Percentiles rank a stretch among this genome's conserved stretches.
Conservation (phyloP, 2,113 vertebrate species). For the Paedocypris sp. region DNA sequence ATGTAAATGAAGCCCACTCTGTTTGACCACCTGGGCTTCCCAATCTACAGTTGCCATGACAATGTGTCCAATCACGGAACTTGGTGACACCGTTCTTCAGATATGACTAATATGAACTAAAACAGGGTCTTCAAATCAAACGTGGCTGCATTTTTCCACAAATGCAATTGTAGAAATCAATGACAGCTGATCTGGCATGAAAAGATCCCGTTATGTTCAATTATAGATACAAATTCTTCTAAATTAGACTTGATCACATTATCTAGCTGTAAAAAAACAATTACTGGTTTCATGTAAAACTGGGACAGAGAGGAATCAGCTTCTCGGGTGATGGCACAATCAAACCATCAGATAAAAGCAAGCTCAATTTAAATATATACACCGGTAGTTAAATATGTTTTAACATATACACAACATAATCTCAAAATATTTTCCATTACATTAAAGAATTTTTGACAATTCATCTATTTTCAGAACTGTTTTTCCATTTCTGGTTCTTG, state of each 20-base stretch:
- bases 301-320: not conserved
- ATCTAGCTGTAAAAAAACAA: not conserved
- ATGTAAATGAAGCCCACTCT: constrained; percentile 17
- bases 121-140: not conserved
- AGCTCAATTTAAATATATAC: too few relatives aligned
- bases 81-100: not conserved
- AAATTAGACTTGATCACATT: not conserved
- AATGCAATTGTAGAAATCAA: not conserved
- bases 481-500: too few relatives aligned
- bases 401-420: too few relatives aligned
- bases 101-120: not conserved
- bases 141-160: not conserved
- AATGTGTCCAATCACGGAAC: constrained; percentile 4
- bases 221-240: not conserved
- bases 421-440: too few relatives aligned
- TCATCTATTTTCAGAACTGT: too few relatives aligned
- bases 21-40: constrained; percentile 4
- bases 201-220: not conserved
- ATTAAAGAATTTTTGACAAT: too few relatives aligned
- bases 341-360: not conserved
- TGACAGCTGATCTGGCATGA: not conserved
- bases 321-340: not conserved
- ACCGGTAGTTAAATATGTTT: too few relatives aligned
- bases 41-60: constrained; percentile 12
- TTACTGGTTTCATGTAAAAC: not conserved